Conservation (phyloP, 1,140 invertebrate species). For the Semibalanus balanoides region DNA sequence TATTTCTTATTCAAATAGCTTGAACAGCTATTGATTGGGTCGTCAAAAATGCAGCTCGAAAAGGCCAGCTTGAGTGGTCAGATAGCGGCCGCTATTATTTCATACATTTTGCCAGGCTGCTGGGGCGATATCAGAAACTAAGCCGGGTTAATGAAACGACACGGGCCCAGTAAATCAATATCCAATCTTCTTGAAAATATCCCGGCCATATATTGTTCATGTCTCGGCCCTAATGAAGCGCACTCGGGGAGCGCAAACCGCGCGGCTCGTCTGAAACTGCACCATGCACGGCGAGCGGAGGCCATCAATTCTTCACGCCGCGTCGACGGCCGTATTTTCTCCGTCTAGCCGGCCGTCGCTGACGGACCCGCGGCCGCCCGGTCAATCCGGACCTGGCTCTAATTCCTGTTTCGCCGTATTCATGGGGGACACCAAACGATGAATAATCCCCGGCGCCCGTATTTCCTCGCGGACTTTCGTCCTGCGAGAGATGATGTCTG, state of each 20-base stretch:
- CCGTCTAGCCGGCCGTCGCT: background rate
- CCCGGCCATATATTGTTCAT: background rate
- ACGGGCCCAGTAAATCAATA: background rate
- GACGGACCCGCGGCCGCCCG: too few relatives aligned
- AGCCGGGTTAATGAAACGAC: background rate
- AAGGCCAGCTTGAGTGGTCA: background rate
- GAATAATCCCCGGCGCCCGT: background rate
- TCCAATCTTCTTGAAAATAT: background rate
- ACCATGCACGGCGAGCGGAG: background rate
- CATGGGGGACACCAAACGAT: conserved; percentile 1
- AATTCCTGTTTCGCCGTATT: background rate
- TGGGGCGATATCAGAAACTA: background rate
- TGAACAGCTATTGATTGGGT: background rate
- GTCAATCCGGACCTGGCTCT: background rate
- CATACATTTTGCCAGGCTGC: background rate
- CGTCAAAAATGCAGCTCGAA: background rate
- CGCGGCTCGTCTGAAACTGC: background rate
- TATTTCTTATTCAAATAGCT: background rate
- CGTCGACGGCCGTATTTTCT: background rate
- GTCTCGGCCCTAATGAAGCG: background rate
- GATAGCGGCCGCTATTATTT: background rate
- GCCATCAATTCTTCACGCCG: background rate
- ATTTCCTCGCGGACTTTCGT: background rate
- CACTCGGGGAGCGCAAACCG: background rate
- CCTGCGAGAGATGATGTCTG: background rate